Evolutionary conservation across 2,888 invertebrate species (phyloP), one percentile per base, ranked within the genome.

Genomic region (Drosophila buzzatii): DNA sequence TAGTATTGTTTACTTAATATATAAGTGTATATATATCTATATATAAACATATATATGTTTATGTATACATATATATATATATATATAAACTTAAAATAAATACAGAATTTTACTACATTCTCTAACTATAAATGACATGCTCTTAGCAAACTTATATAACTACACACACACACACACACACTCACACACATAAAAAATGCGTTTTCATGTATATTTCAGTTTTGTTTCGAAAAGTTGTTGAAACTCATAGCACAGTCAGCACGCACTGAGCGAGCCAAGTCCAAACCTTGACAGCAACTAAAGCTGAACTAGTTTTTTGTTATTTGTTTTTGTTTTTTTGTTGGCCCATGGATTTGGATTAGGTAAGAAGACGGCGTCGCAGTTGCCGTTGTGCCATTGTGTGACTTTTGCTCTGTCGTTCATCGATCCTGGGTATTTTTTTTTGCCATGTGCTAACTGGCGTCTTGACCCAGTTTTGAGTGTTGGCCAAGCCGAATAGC

Each of bases 391-490:
- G 27, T 64, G 74, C 70, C 51, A 71, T 77, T 79, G 83, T 70
- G 55, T 53, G 69, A 70, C 69, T 79, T 66, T 68, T 70, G 70
- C 51, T 52, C 63, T 55, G 56, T 63, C 51, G 68, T 57, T 76
- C 86, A 88, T 85, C 86, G 85, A 85, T 88, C 77, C 71, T 58
- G 16, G 6, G 7, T n/a, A n/a, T n/a, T 44, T 44, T 66, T 69
- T 53, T 53, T 41, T n/a, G 41, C 12, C 7, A 58, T 66, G 65
- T 57, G 45, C 58, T 71, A 62, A 70, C 62, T 73, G 57, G 51
- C 67, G 60, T 76, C 85, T 88, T 85, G 85, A 88, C 85, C 85
- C 83, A 88, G 65, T 88, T 84, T 84, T 79, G 62, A 58, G 45
- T 68, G 59, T 23, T 70, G 35, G 16, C 57, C 61, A 35, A 52